Evolutionary conservation across 2,113 vertebrate genomes (phyloP).

Genomic region (Peromyscus maniculatus): DNA sequence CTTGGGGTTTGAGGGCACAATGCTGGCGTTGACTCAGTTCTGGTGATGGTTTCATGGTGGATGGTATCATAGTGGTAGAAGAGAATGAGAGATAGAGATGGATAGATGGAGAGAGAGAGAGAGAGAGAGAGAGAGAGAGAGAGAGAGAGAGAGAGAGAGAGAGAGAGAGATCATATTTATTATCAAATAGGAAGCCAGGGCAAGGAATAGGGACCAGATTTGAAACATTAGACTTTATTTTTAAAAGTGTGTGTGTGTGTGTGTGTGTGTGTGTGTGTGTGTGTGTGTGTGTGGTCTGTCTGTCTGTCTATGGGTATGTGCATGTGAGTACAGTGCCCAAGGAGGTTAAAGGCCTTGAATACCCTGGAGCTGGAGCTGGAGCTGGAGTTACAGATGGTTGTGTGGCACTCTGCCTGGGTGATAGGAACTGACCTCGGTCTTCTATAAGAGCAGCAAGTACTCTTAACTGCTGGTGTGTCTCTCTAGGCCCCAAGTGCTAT

Average conservation of each 20-base stretch:
- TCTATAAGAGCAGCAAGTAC: neutral
- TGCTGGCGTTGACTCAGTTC: neutral
- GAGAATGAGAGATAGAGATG: neutral
- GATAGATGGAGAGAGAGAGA: neutral
- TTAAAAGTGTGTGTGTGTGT: neutral
- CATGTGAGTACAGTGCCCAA: neutral
- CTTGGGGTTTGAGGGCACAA: neutral
- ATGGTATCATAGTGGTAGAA: neutral
- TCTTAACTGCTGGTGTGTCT: neutral
- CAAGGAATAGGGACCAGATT: neutral
- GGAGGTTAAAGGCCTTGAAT: neutral
- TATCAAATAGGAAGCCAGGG: neutral
- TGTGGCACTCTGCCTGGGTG: too few species aligned
- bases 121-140: neutral
- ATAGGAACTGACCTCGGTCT: neutral
- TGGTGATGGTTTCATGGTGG: too few species aligned
- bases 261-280: neutral
- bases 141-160: neutral
- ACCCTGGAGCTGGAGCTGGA: neutral
- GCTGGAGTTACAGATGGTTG: neutral
- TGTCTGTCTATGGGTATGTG: neutral
- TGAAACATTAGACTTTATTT: neutral
- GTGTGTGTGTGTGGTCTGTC: neutral
- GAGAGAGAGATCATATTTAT: neutral
- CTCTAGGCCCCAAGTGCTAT: neutral